Base-by-base conservation (phyloP, 2,888 invertebrate species). In the Altica lythri region DNA sequence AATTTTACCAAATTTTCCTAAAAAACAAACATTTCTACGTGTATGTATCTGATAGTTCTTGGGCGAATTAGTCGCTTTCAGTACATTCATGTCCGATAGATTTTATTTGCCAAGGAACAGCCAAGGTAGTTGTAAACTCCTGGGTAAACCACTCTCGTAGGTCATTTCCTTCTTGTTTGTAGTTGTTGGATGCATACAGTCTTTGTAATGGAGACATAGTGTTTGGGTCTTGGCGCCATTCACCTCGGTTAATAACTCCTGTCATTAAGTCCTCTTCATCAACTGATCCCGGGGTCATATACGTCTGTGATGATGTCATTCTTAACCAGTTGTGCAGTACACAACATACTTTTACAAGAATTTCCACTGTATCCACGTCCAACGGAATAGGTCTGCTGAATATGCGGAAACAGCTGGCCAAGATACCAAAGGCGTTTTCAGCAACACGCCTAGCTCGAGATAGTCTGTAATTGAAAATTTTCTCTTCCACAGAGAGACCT, bases 401-500 rank as follows among this genome's bases (percentile, higher is more conserved):
- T 34, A 43, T 22, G 17, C 46, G 16, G 13, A 46, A 46, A n/a
- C 46, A 14, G 10, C 16, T n/a, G n/a, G 8, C 34, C 74, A 46
- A 34, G 22, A 50, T 50, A 29, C 50, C 49, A 34, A 50, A 50
- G 22, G n/a, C n/a, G n/a, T n/a, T n/a, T n/a, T n/a, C n/a, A n/a
- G n/a, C n/a, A n/a, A n/a, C n/a, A n/a, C n/a, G 42, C 50, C n/a
- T 50, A 27, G 38, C 48, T 30, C 37, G 25, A 22, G 48, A 48
- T 29, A 38, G 12, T 12, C 27, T 27, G 34, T 49, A 49, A 22
- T 49, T 49, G 49, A 49, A 49, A 16, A 49, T 49, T 60, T 40
- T 49, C 27, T 40, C 18, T 16, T 29, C 29, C 19, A n/a, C n/a
- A n/a, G n/a, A n/a, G n/a, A n/a, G n/a, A 13, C 16, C 47, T 22